Evolutionary conservation across 2,797 vertebrate genomes (phyloP).

Genomic region (Meriones psammophilus): DNA sequence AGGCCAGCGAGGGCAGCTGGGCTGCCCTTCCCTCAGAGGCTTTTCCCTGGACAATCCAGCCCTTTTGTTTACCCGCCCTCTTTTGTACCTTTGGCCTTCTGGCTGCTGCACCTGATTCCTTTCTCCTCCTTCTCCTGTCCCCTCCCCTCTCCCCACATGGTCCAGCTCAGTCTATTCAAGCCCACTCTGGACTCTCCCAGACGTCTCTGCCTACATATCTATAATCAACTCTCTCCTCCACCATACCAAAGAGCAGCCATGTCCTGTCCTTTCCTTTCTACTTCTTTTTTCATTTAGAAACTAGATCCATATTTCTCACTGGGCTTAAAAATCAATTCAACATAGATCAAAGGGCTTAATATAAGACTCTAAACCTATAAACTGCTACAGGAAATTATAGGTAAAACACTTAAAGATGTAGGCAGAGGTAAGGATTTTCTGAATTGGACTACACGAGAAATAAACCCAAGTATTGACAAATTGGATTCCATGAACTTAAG

Average conservation of each 20-base stretch:
- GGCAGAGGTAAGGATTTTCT: neutral
- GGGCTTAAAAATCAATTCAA: neutral
- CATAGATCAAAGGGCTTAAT: neutral
- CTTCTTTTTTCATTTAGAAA: neutral
- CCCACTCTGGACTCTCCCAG: neutral
- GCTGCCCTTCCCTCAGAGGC: neutral
- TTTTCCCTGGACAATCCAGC: neutral
- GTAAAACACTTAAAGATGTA: neutral
- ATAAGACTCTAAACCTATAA: neutral
- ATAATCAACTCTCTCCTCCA: neutral
- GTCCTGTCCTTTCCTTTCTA: neutral
- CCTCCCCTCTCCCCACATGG: neutral
- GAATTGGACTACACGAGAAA: neutral
- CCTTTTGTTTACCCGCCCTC: neutral
- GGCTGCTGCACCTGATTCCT: neutral
- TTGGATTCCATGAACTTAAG: neutral
- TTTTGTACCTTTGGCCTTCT: neutral
- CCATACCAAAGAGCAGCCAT: neutral
- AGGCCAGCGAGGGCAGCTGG: neutral
- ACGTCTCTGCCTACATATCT: neutral
- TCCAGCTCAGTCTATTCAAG: neutral
- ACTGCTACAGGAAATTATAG: neutral
- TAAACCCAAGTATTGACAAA: no score
- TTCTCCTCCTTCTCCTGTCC: neutral
- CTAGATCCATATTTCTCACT: neutral